Evolutionary conservation across 2,888 invertebrate species (phyloP).

Genomic region (Anoplius nigerrimus): DNA sequence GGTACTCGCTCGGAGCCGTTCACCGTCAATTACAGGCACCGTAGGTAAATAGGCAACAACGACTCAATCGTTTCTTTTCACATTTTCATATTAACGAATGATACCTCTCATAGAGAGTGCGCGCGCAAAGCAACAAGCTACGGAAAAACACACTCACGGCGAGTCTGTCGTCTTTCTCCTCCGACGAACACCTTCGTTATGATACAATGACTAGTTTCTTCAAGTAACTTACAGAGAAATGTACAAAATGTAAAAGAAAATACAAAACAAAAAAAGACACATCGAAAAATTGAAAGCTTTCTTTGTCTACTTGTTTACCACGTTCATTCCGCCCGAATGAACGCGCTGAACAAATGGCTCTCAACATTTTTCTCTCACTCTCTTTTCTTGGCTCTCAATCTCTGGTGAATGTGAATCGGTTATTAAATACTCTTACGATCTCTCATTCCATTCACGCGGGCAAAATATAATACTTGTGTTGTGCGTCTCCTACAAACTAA

Average conservation of each 20-base stretch:
- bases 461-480: slow-evolving; percentile 47
- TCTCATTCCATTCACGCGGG: slow-evolving; percentile 32
- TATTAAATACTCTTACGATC: slow-evolving; percentile 31
- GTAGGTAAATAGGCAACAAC: slow-evolving; percentile 30
- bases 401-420: neutral
- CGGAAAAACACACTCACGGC: slow-evolving; percentile 39
- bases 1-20: slow-evolving; percentile 63
- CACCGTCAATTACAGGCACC: slow-evolving; percentile 34
- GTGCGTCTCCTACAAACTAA: slow-evolving; percentile 36
- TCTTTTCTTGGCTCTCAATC: slow-evolving; percentile 7
- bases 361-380: neutral
- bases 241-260: slow-evolving; percentile 46
- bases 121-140: slow-evolving; percentile 32
- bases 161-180: slow-evolving; percentile 42
- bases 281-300: slow-evolving; percentile 37
- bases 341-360: neutral
- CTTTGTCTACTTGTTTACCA: neutral
- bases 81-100: slow-evolving; percentile 36
- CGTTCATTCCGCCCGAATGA: neutral
- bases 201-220: slow-evolving; percentile 65
- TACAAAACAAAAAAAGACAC: slow-evolving; percentile 38
- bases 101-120: slow-evolving; percentile 12
- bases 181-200: slow-evolving; percentile 32
- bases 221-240: slow-evolving; percentile 57
- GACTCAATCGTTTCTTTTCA: slow-evolving; percentile 29